These are phyloP conservation scores for Turritopsis dohrnii DNA, from an alignment of 30 jellyfish, hydroid and myxozoan genomes.

Conservation along the genomic window DNA sequence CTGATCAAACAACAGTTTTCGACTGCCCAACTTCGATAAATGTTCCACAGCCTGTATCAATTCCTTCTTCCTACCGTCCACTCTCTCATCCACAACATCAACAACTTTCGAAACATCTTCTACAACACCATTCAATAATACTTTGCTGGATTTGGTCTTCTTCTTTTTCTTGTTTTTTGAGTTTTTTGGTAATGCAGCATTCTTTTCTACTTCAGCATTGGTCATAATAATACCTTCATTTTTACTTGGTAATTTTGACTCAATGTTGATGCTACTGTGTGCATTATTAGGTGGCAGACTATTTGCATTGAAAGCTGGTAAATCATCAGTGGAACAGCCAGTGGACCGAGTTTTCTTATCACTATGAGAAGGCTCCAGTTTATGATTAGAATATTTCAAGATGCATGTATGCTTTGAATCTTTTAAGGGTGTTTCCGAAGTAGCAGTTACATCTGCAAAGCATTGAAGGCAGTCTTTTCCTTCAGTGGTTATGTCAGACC, in stretches of 20 bases:
- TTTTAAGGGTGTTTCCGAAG: not conserved
- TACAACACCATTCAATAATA: not conserved
- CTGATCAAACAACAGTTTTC: constrained; percentile 7
- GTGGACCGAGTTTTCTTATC: not conserved
- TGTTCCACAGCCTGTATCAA: not conserved
- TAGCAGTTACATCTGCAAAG: not conserved
- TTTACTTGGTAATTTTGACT: not conserved
- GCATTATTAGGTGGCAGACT: not conserved
- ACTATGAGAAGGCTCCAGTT: not conserved
- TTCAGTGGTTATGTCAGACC: not conserved
- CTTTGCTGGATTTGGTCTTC: not conserved
- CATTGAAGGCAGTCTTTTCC: not conserved
- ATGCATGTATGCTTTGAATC: constrained; percentile 4
- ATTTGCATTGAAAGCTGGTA: not conserved
- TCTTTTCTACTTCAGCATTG: not conserved
- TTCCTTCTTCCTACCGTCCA: not conserved
- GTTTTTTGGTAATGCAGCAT: not conserved
- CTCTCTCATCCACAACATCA: not conserved
- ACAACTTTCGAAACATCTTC: not conserved
- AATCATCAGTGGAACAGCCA: constrained; percentile 2
- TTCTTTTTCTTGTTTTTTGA: not conserved
- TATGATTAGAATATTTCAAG: not conserved
- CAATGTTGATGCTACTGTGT: not conserved
- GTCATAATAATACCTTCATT: not conserved
- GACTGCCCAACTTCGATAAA: not conserved